Evolutionary conservation across 2,888 invertebrate genomes (phyloP).

Genomic region (Isotomurus palustris): DNA sequence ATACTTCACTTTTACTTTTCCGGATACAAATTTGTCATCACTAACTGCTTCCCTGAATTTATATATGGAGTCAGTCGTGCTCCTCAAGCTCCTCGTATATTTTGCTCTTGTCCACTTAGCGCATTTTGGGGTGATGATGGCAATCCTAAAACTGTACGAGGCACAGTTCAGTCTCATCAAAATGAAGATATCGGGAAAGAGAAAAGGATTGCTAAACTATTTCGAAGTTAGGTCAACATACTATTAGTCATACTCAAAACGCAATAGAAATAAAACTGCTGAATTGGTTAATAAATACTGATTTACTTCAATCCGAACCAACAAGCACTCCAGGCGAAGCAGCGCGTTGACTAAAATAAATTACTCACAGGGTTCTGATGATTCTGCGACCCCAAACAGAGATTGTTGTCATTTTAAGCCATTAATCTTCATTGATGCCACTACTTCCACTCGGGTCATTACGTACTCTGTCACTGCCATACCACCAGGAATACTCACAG

Average conservation of each 20-base stretch:
- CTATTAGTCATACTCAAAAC: no score
- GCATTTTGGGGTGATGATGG: no score
- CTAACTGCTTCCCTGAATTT: constrained; percentile 40
- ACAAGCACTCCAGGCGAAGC: no score
- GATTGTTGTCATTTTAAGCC: constrained; percentile 35
- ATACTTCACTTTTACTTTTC: constrained; percentile 28
- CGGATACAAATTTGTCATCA: constrained; percentile 45
- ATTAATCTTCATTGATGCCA: constrained; percentile 47
- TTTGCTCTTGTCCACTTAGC: constrained; percentile 18
- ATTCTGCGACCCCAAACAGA: constrained; percentile 31
- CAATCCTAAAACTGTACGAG: no score
- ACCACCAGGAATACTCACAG: constrained; percentile 16
- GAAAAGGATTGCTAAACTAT: no score
- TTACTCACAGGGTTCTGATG: constrained; percentile 27
- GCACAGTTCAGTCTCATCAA: no score
- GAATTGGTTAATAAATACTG: no score
- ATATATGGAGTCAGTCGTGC: constrained; percentile 31
- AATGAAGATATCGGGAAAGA: no score
- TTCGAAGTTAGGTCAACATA: no score
- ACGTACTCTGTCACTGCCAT: constrained; percentile 40
- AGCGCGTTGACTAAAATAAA: no score
- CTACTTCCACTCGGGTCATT: constrained; percentile 46
- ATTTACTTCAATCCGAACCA: no score
- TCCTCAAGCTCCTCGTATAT: constrained; percentile 16
- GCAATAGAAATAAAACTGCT: no score